Evolutionary conservation across 1,140 invertebrate genomes (phyloP), one percentile per base, ranked within the genome.

Genomic region (Drosophila nikananu): DNA sequence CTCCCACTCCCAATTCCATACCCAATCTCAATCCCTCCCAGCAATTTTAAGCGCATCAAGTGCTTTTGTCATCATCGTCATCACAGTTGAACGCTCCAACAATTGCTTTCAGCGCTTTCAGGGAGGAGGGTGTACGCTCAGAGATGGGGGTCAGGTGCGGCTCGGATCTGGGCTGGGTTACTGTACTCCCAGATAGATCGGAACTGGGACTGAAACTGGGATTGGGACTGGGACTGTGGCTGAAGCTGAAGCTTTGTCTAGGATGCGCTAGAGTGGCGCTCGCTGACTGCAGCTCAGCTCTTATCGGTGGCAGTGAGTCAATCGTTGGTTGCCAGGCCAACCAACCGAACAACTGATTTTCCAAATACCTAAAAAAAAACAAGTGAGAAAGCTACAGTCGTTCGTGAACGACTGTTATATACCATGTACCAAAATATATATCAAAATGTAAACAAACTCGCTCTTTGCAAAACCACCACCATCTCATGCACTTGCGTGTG

Each of bases 31-130:
- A 35, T 60, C 39, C 48, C 39, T 23, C 19, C 12, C 68, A 48
- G 46, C 64, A 57, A 57, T 67, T 77, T 77, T 77, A 77, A 77
- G 75, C 75, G 72, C 75, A 66, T 77, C 75, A 77, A 77, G 74
- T 79, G 74, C 76, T 78, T 48, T 71, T 78, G 74, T 71, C 76
- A 77, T 78, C 65, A 77, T 78, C 76, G 44, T 61, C 70, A 73
- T 73, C 67, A 78, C 74, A 78, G 76, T 78, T 78, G 75, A 78
- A 78, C 75, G 76, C 76, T 78, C 75, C 64, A 78, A 59, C 76
- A 77, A 77, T 70, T 78, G 74, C 76, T 78, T 78, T 52, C 58
- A 71, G 64, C 64, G 52, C 49, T 54, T 19, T 49, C 63, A 32
- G 21, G 30, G 21, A 17, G 42, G 30, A 1, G 4, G n/a, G 42